Base-by-base conservation (phyloP, 2,888 invertebrate genomes). In the Nephrotoma guestfalica region DNA sequence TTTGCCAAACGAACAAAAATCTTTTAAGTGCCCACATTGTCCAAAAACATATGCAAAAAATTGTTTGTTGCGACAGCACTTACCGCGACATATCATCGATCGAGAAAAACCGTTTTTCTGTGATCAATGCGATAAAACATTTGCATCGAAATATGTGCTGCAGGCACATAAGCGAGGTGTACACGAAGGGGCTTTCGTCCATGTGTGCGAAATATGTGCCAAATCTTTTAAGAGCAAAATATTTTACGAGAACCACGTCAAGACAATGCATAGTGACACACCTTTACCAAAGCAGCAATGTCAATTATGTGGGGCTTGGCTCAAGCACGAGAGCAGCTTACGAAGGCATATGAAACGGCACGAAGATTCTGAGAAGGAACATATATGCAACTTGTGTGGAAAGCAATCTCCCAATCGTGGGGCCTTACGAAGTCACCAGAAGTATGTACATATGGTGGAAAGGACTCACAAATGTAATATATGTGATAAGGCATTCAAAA, bases 401-500 rank as follows among this genome's bases (percentile, higher is more conserved):
- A 91, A 91, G 87, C 42, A 57, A 15, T 51, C 86, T 5, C 86
- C 86, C 1, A 86, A 86, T n/a, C 41, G 18, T 18, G 85, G 90
- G 83, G 91, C 91, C 41, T 88, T 91, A 88, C 87, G 90, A n/a
- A 91, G 90, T 86, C 91, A 91, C 86, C 89, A 90, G 45, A 90
- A 90, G 0, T 91, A 91, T 86, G 91, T 91, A 0, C 91, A 91
- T 87, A 89, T 89, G 0, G 88, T 90, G 2, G 89, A 90, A 83
- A 89, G 90, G 0, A 89, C 89, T 6, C 90, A 89, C 86, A 89
- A 90, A 57, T 91, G 91, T 87, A 89, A 90, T 47, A 89, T 91
- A 45, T 91, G 91, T 87, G 88, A 89, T 0, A 91, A 91, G 88
- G 90, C 90, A 9, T 91, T 91, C 86, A 91, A 91, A 85, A 91